These are phyloP conservation scores for Caenorhabditis angaria DNA, from an alignment of 2,888 invertebrate species.

Conservation along the genomic window DNA sequence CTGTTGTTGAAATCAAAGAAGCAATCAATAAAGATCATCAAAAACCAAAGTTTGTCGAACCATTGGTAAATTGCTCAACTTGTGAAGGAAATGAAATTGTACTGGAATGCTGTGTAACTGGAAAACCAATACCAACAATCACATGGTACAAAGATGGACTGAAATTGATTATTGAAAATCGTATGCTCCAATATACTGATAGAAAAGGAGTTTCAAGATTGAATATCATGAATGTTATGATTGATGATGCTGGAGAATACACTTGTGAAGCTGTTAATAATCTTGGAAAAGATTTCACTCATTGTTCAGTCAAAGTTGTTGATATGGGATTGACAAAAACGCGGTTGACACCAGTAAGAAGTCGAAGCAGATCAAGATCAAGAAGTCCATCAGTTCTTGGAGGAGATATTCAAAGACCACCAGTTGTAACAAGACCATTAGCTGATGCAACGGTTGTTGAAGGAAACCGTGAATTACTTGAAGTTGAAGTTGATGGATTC, in stretches of 20 bases:
- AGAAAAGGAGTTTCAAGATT: conserved; percentile 65
- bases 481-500: conserved; percentile 65
- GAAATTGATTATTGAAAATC: conserved; percentile 65
- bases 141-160: conserved; percentile 70
- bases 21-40: conserved; percentile 52
- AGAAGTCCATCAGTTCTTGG: conserved; percentile 40
- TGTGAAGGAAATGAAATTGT: conserved; percentile 64
- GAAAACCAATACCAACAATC: conserved; percentile 58
- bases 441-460: conserved; percentile 66
- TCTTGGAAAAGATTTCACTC: conserved; percentile 69
- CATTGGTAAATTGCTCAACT: conserved; percentile 62
- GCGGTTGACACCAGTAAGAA: conserved; percentile 44
- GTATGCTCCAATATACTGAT: conserved; percentile 70
- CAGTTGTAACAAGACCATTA: conserved; percentile 64
- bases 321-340: conserved; percentile 52
- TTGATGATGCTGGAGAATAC: conserved; percentile 70
- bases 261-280: conserved; percentile 68
- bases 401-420: conserved; percentile 48
- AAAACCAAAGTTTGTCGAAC: conserved; percentile 67
- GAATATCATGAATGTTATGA: conserved; percentile 65
- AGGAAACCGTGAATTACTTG: conserved; percentile 67
- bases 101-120: conserved; percentile 63
- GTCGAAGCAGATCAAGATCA: conserved; percentile 45
- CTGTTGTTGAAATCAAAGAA: conserved; percentile 50
- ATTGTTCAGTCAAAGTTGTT: conserved; percentile 64